Evolutionary conservation across 2,888 invertebrate genomes (phyloP).

Genomic region (Euclidia mi): DNA sequence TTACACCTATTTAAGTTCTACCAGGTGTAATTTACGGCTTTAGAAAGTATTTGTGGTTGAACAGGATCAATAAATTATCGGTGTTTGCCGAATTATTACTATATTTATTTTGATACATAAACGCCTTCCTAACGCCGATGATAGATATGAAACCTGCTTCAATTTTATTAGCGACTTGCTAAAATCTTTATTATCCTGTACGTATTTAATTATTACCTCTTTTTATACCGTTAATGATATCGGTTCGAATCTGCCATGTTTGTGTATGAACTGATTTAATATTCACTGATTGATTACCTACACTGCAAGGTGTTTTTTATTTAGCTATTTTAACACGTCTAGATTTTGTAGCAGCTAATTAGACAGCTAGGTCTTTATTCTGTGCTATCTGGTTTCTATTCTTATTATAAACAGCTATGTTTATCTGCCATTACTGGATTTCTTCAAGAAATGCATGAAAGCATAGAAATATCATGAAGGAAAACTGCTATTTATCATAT

Average conservation of each 20-base stretch:
- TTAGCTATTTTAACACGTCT: too few species aligned
- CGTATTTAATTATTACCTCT: conserved; percentile 2
- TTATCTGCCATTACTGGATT: too few species aligned
- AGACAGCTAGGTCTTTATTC: too few species aligned
- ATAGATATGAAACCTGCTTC: conserved; percentile 25
- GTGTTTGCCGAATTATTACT: conserved; percentile 17
- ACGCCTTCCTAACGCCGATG: neutral
- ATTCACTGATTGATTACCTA: conserved; percentile 15
- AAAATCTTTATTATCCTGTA: conserved; percentile 15
- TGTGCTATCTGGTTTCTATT: too few species aligned
- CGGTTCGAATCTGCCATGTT: conserved; percentile 9
- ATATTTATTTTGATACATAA: conserved; percentile 2
- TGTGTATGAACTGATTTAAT: conserved; percentile 3
- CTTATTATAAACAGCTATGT: too few species aligned
- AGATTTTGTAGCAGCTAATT: too few species aligned
- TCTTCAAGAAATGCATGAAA: too few species aligned
- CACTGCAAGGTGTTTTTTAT: neutral
- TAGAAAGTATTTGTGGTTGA: conserved; percentile 8
- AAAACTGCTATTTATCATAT: too few species aligned
- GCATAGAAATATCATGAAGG: too few species aligned
- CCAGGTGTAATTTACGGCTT: conserved; percentile 12
- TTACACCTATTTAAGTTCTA: conserved; percentile 6
- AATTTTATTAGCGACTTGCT: conserved; percentile 31
- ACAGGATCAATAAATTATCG: conserved; percentile 34
- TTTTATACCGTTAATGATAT: conserved; percentile 12